Evolutionary conservation across 2,113 vertebrate genomes (phyloP), one percentile per base, ranked within the genome.

Genomic region (Candoia aspera): DNA sequence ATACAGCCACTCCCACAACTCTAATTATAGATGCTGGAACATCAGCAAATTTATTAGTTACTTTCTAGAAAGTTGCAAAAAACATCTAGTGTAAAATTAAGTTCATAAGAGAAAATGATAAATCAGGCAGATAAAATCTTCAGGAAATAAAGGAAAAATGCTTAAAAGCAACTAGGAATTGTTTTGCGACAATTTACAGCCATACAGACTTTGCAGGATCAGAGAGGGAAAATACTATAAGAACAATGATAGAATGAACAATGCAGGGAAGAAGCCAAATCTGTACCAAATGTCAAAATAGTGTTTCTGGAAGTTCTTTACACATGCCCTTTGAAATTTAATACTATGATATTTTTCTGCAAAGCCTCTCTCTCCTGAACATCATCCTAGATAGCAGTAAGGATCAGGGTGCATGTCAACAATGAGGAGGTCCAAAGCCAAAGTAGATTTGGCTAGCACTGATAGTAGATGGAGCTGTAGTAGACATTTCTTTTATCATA

Each of bases 31-130:
- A 60, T 23, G 42, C 19, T 23, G 19, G 33, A 24, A 54, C 23
- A 73, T 54, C 26, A 57, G 33, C 23, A 55, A 88, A 79, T 88
- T 88, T 26, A 88, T 86, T n/a, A 73, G 26, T 37, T 64, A 49
- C 86, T 23, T 88, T 79, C 62, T 2, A 60, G 64, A 60, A 96
- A 92, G 0, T 85, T 21, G 88, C 93, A 85, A n/a, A 95, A 54
- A 58, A n/a, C 2, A 57, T 91, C 54, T 54, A 49, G 57, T 21
- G 37, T 87, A 58, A 86, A 94, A 94, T 93, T 17, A 83, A 90
- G 23, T 84, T 37, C n/a, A 64, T 19, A 57, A 84, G 68, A 17
- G n/a, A 4, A 58, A 11, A 62, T 58, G 42, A 57, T 53, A 92
- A 64, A 60, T 83, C n/a, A 55, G 29, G 33, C 15, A 95, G 91